A percentile compares a stretch with the other conserved stretches of the same genome.
Evolutionary conservation across 2,797 vertebrate genomes (phyloP).

Genomic region (Cirrhinus molitorella): DNA sequence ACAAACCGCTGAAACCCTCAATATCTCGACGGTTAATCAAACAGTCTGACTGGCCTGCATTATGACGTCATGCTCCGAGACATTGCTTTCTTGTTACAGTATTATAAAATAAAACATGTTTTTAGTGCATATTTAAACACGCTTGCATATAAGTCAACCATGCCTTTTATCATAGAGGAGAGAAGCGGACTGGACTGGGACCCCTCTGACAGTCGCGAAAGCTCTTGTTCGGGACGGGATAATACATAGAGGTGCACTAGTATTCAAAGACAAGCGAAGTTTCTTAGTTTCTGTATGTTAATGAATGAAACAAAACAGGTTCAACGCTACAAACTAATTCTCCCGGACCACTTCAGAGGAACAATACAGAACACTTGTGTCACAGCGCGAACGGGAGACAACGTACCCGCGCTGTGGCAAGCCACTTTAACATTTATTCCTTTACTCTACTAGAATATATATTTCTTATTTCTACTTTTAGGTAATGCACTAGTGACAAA

Average conservation of each 20-base stretch:
- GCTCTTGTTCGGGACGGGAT: slow-evolving; percentile 10
- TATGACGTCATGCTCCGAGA: slow-evolving; percentile 91
- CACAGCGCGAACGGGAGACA: slow-evolving; percentile 21
- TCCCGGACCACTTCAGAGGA: neutral
- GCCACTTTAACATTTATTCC: neutral
- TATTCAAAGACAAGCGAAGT: slow-evolving; percentile 12
- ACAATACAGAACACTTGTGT: slow-evolving; percentile 37
- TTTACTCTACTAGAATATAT: neutral
- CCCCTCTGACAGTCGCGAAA: neutral
- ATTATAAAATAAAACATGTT: slow-evolving; percentile 42
- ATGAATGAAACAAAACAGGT: slow-evolving; percentile 35
- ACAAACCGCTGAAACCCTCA: slow-evolving; percentile 79
- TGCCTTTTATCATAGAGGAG: slow-evolving; percentile 21
- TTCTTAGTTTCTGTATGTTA: neutral
- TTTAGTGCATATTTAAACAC: slow-evolving; percentile 44
- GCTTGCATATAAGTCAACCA: neutral
- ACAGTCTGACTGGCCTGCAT: slow-evolving; percentile 89
- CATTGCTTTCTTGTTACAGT: slow-evolving; percentile 60
- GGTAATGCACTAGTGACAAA: neutral
- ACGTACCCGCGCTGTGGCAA: slow-evolving; percentile 8
- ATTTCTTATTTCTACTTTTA: neutral
- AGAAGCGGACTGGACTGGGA: neutral
- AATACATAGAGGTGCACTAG: neutral
- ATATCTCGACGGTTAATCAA: slow-evolving; percentile 87
- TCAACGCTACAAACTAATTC: neutral